A percentile compares a stretch with the other conserved stretches of the same genome.
Conservation (phyloP, 2,113 vertebrate genomes). For the Oncorhynchus nerka region DNA sequence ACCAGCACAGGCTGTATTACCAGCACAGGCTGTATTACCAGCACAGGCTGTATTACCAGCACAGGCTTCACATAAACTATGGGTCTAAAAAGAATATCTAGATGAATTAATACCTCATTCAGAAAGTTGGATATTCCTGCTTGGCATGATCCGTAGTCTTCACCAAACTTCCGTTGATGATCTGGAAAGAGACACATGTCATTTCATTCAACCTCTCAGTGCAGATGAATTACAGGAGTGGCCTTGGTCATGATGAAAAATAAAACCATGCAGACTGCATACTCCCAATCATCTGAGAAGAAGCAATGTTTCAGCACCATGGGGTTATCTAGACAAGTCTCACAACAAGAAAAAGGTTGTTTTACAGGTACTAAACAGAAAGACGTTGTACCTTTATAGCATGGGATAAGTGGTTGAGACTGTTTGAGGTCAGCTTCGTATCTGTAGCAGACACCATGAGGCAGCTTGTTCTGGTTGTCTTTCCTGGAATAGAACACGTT, state of each 20-base stretch:
- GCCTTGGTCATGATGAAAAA: background rate
- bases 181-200: slow-evolving; percentile 60
- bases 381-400: slow-evolving; percentile 81
- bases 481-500: slow-evolving; percentile 80
- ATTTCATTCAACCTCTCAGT: background rate
- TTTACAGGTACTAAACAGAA: too few relatives aligned
- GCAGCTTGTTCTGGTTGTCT: slow-evolving; percentile 81
- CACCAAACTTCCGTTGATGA: slow-evolving; percentile 70
- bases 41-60: too few relatives aligned
- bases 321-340: too few relatives aligned
- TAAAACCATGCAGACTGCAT: too few relatives aligned
- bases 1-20: too few relatives aligned
- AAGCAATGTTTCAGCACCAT: too few relatives aligned
- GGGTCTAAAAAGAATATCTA: background rate
- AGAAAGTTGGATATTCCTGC: slow-evolving; percentile 83
- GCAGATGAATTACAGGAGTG: background rate
- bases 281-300: too few relatives aligned
- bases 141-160: slow-evolving; percentile 80
- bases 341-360: too few relatives aligned
- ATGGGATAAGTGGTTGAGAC: slow-evolving; percentile 76
- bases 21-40: too few relatives aligned
- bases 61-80: background rate
- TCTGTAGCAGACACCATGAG: slow-evolving; percentile 85
- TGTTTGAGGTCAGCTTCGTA: slow-evolving; percentile 76
- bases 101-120: slow-evolving; percentile 66